These are phyloP conservation scores for Bradypus variegatus DNA, from an alignment of 2,797 vertebrate genomes.

Conservation along the genomic window DNA sequence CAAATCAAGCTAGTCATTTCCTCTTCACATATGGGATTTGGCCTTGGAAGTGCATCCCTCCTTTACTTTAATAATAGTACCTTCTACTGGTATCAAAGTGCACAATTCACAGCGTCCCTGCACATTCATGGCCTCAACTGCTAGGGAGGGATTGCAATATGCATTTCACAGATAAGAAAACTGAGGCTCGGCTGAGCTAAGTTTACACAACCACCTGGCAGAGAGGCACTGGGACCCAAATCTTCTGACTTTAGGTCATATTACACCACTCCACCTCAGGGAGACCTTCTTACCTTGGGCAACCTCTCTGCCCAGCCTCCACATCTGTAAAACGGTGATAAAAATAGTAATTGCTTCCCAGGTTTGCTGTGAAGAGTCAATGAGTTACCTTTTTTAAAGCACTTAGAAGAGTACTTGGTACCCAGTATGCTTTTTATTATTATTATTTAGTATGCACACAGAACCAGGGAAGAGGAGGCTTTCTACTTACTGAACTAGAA, in stretches of 20 bases:
- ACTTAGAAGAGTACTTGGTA: background rate
- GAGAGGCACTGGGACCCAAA: background rate
- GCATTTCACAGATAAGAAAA: background rate
- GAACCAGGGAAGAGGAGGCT: background rate
- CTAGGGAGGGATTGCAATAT: background rate
- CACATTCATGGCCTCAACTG: background rate
- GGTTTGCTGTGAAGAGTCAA: background rate
- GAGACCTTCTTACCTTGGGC: background rate
- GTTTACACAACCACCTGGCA: background rate
- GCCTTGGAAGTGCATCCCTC: background rate
- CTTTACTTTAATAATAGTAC: background rate
- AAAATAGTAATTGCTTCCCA: background rate
- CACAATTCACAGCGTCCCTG: background rate
- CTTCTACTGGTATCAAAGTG: background rate
- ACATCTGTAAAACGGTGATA: background rate
- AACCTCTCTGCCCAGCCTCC: background rate
- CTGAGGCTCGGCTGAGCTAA: background rate
- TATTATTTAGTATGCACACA: background rate
- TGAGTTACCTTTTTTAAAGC: background rate
- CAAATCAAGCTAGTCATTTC: background rate
- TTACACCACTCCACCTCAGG: background rate
- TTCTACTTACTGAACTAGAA: constrained; percentile 1
- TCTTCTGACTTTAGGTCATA: background rate
- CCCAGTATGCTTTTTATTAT: background rate
- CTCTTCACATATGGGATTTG: background rate